Base-by-base conservation (phyloP, 1,140 invertebrate genomes). In the Laupala kohalensis region DNA sequence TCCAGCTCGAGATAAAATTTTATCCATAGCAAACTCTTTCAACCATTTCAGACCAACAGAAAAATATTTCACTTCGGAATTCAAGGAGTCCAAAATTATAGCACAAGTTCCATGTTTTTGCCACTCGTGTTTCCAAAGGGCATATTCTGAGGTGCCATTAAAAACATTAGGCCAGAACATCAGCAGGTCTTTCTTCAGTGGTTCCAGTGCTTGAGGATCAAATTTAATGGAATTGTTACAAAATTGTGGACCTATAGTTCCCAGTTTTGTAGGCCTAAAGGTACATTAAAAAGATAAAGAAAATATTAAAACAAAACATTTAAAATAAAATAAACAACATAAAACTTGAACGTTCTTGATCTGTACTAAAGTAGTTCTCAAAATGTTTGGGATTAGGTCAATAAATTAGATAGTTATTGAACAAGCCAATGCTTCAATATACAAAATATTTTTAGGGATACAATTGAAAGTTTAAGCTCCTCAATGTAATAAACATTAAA, bases 81-180 rank as follows among this genome's bases (percentile, higher is more conserved):
- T 83, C 1, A 94, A 77, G 6, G 76, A 65, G n/a, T 85, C 79
- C 3, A 92, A 73, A 6, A 78, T 75, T 0, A 86, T 82, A 19
- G 91, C 90, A 77, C 92, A 94, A 0, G 92, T 92, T 0, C 92
- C 92, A 78, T 95, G 92, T 77, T 94, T 95, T 1, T 83, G 78
- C 92, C 92, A 95, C 78, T 94, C 92, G 73, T 95, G 91, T 73
- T 86, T 82, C 92, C 92, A 94, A 6, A 94, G 83, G 77, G 91
- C 86, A 28, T 64, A 37, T 15, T 23, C 25, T 23, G 9, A 25
- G 23, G 25, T 68, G 9, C 69, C 72, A 53, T 70, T 70, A 25
- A 70, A 27, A 71, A 94, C 82, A 75, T 93, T 90, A 1, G 86
- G 85, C 92, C 92, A 94, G 67, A 84, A 86, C 29, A 85, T 79